phyloP scores from a whole-genome alignment of 2,888 invertebrate species.

The Ophion ellenae region DNA sequence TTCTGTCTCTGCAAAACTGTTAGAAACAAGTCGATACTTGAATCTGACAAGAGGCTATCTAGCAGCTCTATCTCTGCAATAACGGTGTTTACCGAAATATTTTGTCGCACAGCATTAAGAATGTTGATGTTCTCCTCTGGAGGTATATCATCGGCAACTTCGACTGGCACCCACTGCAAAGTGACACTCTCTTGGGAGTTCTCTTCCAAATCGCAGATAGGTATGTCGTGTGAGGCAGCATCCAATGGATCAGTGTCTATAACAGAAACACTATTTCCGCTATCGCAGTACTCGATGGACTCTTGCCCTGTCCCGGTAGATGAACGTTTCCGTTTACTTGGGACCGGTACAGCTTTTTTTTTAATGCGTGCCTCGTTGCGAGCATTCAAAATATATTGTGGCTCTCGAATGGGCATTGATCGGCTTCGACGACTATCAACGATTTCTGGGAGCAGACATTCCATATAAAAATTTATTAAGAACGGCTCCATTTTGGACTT shows the following conservation, averaged over 20 bases:
- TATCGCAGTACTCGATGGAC: too few relatives aligned
- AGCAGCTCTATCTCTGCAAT: conserved; percentile 4
- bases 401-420: conserved; percentile 66
- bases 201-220: too few relatives aligned
- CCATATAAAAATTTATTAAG: conserved; percentile 60
- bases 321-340: background rate
- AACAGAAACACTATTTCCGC: too few relatives aligned
- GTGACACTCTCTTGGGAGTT: background rate
- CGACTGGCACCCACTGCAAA: background rate
- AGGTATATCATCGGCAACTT: conserved; percentile 12
- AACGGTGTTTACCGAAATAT: conserved; percentile 34
- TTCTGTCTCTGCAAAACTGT: conserved; percentile 30
- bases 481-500: conserved; percentile 18
- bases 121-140: conserved; percentile 1
- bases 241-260: too few relatives aligned
- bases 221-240: too few relatives aligned
- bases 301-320: background rate
- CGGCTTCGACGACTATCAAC: conserved; percentile 59
- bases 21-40: conserved; percentile 46
- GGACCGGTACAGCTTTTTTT: background rate
- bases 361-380: conserved; percentile 16
- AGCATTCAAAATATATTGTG: conserved; percentile 54
- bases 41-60: conserved; percentile 4
- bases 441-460: conserved; percentile 66
- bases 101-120: conserved; percentile 13